Percentiles rank a stretch among this genome's conserved stretches.
Conservation (phyloP, 2,113 vertebrate species). For the Eonycteris spelaea region DNA sequence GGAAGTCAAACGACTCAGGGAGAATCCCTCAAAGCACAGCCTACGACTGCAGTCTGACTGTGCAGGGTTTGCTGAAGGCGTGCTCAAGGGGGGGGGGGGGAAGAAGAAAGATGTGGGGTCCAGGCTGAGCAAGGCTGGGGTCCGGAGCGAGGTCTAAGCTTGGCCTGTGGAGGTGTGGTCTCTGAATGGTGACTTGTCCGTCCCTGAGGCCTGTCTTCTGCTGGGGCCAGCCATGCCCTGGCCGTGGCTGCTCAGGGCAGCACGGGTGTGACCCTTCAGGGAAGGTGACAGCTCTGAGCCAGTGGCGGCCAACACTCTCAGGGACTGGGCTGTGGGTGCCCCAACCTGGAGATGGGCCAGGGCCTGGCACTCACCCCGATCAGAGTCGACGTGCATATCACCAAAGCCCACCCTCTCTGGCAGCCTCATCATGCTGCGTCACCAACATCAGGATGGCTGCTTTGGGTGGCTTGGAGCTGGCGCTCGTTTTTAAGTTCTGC, state of each 20-base stretch:
- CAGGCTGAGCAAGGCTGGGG: background rate
- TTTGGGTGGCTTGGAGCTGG: background rate
- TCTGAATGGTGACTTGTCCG: background rate
- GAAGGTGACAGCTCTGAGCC: background rate
- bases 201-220: fast-evolving
- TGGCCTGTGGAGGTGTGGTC: background rate
- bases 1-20: background rate
- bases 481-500: background rate
- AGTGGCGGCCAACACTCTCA: background rate
- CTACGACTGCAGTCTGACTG: background rate
- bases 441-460: no score
- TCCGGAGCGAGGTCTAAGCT: background rate
- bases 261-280: background rate
- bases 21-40: background rate
- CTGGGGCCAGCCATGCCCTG: fast-evolving
- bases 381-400: fast-evolving
- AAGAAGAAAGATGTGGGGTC: background rate
- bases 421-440: fast-evolving
- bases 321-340: background rate
- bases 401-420: background rate
- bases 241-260: background rate
- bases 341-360: background rate
- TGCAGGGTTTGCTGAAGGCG: fast-evolving
- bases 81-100: fast-evolving
- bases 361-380: no score